Evolutionary conservation across 2,888 invertebrate genomes (phyloP), one percentile per base, ranked within the genome.

Genomic region (Hololepta plana): DNA sequence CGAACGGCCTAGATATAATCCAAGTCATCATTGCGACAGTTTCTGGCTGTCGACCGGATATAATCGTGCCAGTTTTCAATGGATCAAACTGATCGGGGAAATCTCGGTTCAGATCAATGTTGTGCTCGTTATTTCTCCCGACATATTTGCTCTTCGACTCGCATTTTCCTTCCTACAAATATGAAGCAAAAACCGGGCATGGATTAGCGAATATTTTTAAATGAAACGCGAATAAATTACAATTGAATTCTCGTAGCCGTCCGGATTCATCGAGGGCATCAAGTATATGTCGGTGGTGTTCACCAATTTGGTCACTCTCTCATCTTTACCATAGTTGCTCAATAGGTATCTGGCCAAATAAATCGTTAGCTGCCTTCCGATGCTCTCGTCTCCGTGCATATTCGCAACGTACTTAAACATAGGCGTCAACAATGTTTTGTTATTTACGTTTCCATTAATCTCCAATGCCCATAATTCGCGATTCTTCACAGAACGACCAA

Each of bases 201-300:
- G n/a, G n/a, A 17, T 17, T 17, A 17, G n/a, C n/a, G 6, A 17
- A 27, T 13, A 24, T 11, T 16, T 5, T 25, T 12, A n/a, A n/a
- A n/a, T n/a, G n/a, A n/a, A n/a, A n/a, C n/a, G 12, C 12, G 6
- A 20, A 24, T 4, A 27, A 42, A 57, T 58, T 57, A 82, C 82
- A 66, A 63, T 47, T 26, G 91, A 80, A 29, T 62, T 65, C 49
- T 84, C 85, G 60, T 75, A 95, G 9, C 98, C 98, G 65, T 98
- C 82, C 16, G 98, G 98, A 60, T 98, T 98, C 69, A 98, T 72
- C 0, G 90, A 81, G 1, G 96, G 95, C 85, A 98, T 80, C 42
- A 99, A 59, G 53, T 79, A 91, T 35, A 98, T 87, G 47, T 95
- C 82, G 0, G 90, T 93, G 3, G 57, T 62, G 45, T 95, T 74